phyloP scores from a whole-genome alignment of 2,888 invertebrate species.

The Rapana venosa region DNA sequence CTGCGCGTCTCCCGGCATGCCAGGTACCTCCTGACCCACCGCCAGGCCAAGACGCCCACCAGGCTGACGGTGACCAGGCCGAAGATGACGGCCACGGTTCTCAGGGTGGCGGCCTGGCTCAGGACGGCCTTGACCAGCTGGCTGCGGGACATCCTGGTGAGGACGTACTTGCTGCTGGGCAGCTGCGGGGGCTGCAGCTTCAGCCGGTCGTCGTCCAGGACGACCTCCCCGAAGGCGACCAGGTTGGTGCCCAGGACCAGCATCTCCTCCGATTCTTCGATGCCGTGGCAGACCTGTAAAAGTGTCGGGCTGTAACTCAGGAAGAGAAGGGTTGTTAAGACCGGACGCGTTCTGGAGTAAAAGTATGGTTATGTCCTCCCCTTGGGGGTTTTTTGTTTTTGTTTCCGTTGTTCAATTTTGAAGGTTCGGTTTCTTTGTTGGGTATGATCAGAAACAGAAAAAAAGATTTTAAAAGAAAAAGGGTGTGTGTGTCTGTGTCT shows the following conservation, averaged over 20 bases:
- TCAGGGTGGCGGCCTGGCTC: constrained; percentile 82
- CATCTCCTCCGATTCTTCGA: constrained; percentile 93
- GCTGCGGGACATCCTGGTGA: constrained; percentile 88
- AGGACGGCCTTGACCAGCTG: constrained; percentile 87
- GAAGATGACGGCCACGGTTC: constrained; percentile 81
- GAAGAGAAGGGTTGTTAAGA: background rate
- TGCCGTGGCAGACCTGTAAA: constrained; percentile 83
- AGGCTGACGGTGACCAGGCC: constrained; percentile 82
- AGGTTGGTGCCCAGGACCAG: constrained; percentile 89
- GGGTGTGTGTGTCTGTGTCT: too few species aligned
- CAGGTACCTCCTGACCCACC: constrained; percentile 74
- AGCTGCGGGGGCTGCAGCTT: constrained; percentile 84
- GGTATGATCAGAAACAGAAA: too few species aligned
- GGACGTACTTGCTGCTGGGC: constrained; percentile 85
- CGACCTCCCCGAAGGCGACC: constrained; percentile 88
- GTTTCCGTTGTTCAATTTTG: too few species aligned
- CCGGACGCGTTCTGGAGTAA: background rate
- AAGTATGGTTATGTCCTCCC: too few species aligned
- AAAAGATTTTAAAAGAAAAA: too few species aligned
- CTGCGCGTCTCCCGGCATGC: constrained; percentile 47
- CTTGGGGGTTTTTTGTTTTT: too few species aligned
- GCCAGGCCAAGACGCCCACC: constrained; percentile 81
- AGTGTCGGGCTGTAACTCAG: background rate
- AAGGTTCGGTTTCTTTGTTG: too few species aligned
- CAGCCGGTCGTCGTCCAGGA: constrained; percentile 83